Evolutionary conservation across 2,797 vertebrate species (phyloP), one percentile per base, ranked within the genome.

Genomic region (Paramormyrops hopkinsi): DNA sequence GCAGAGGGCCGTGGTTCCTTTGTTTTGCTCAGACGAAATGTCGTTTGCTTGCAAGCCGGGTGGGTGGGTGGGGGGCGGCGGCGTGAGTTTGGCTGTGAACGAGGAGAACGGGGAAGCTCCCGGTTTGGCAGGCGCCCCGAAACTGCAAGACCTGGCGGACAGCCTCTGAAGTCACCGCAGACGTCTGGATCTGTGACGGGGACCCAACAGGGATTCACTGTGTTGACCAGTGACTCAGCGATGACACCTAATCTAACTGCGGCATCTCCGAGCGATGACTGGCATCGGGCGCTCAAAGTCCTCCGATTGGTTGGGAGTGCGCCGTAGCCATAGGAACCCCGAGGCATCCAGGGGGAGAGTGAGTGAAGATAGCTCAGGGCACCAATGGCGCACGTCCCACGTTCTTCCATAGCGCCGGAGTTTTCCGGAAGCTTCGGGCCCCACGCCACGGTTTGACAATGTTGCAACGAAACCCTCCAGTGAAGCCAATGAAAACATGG

Each of bases 191-290:
- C 73, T 3, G 73, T 44, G 73, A 79, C 73, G 33, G 73, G 73
- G 73, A 79, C 14, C n/a, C 82, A 51, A 84, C 44, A 7, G 48
- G 44, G 48, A 84, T 22, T 51, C 82, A 12, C 41, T 51, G 8
- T 8, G 82, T n/a, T 84, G 82, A 84, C 82, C 48, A n/a, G 44
- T 84, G 82, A 84, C 44, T 84, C 82, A 84, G 44, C 82, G 19
- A 12, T n/a, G 44, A 48, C 82, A 84, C 82, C 82, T 51, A 84
- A 84, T 84, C 44, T 5, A 41, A 84, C 82, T 84, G 82, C 82
- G 48, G 44, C 46, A 5, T 48, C n/a, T 48, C 41, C 9, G n/a
- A 84, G 37, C 11, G 19, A 84, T 22, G 48, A 44, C 73, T 79
- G 73, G 73, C 73, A n/a, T 44, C 7, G 33, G 37, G 73, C 14